Percentiles rank a stretch among this genome's conserved stretches.
Evolutionary conservation across 2,113 vertebrate species (phyloP).

Genomic region (Eptesicus fuscus): DNA sequence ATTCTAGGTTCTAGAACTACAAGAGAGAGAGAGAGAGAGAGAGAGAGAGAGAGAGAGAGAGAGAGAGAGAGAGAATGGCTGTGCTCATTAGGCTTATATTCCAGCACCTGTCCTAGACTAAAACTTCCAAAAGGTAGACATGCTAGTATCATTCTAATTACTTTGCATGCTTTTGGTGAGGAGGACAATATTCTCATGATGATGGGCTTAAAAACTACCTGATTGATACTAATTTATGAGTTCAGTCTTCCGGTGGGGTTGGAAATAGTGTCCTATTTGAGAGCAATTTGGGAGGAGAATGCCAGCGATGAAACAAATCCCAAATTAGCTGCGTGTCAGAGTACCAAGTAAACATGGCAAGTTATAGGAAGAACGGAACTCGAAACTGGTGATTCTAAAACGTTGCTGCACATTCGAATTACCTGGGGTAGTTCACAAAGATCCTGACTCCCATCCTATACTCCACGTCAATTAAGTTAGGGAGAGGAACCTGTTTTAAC

Average conservation of each 20-base stretch:
- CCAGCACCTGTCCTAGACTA: background rate
- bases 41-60: no score
- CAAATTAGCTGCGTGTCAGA: background rate
- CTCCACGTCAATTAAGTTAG: background rate
- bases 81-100: background rate
- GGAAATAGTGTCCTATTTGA: background rate
- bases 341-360: background rate
- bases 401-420: background rate
- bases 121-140: background rate
- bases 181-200: background rate
- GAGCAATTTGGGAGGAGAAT: background rate
- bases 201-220: background rate
- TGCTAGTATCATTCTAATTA: background rate
- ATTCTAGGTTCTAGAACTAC: background rate
- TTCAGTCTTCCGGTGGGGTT: background rate
- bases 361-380: background rate
- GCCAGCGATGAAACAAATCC: background rate
- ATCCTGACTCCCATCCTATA: background rate
- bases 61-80: background rate
- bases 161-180: background rate
- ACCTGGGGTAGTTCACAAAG: background rate
- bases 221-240: background rate
- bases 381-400: background rate
- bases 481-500: background rate
- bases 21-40: no score